Conservation (phyloP, 2,113 vertebrate species). For the Camelus bactrianus region DNA sequence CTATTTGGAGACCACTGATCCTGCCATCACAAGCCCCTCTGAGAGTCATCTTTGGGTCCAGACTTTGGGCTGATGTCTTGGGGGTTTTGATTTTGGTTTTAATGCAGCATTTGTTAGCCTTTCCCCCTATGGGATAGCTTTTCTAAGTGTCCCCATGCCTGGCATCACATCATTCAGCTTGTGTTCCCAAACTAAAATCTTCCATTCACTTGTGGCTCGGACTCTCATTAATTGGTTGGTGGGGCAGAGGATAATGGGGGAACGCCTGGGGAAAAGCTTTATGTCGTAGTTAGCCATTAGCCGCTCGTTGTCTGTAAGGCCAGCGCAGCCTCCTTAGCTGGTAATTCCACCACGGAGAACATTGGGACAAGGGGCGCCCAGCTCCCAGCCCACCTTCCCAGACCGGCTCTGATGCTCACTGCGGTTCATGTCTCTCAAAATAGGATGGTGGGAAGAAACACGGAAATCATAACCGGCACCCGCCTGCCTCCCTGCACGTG, state of each 20-base stretch:
- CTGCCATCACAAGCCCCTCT: rapidly evolving
- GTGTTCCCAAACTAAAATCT: background rate
- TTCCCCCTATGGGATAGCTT: background rate
- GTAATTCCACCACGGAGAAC: constrained; percentile 7
- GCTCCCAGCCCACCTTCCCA: background rate
- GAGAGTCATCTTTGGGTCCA: background rate
- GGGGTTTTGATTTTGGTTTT: constrained; percentile 17
- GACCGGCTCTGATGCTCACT: background rate
- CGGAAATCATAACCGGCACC: background rate
- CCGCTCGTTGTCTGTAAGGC: background rate
- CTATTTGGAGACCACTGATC: background rate
- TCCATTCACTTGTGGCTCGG: constrained; percentile 12
- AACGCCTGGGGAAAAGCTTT: background rate
- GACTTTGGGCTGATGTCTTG: background rate
- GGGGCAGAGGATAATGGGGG: background rate
- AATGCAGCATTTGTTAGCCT: constrained; percentile 19
- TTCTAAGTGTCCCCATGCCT: background rate
- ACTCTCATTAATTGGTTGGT: constrained; percentile 12
- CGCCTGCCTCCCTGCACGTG: background rate
- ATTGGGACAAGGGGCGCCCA: background rate
- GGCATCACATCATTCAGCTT: background rate
- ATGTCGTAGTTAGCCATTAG: constrained; percentile 32
- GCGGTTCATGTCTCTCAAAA: background rate
- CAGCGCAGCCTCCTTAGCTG: background rate
- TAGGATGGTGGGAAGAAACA: background rate